Percentiles rank a stretch among this genome's conserved stretches.
Conservation (phyloP, 2,888 invertebrate genomes). For the Conchocele bisecta region DNA sequence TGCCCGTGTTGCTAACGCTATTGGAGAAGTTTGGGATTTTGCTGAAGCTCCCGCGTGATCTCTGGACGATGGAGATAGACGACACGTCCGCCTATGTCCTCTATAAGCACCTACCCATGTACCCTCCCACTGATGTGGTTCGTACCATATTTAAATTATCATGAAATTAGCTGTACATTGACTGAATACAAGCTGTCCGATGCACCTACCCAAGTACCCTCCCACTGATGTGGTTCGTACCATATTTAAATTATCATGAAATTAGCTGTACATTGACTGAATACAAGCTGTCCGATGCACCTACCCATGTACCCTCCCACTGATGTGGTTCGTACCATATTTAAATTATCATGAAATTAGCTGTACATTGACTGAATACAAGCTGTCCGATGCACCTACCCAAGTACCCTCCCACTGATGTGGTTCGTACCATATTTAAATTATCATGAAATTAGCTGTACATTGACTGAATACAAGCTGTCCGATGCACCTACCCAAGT, state of each 20-base stretch:
- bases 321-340: conserved; percentile 40
- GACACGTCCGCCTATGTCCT: conserved; percentile 36
- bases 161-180: too few relatives aligned
- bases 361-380: too few relatives aligned
- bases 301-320: conserved; percentile 41
- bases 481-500: too few relatives aligned
- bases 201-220: conserved; percentile 44
- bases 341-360: too few relatives aligned
- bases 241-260: too few relatives aligned
- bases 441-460: too few relatives aligned
- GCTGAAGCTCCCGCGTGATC: conserved; percentile 33
- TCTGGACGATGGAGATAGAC: conserved; percentile 39
- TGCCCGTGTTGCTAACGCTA: conserved; percentile 12
- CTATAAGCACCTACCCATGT: conserved; percentile 38
- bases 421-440: conserved; percentile 35
- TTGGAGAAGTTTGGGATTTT: conserved; percentile 35
- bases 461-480: too few relatives aligned
- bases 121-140: conserved; percentile 46
- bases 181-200: too few relatives aligned
- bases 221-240: conserved; percentile 39
- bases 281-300: too few relatives aligned
- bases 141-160: too few relatives aligned
- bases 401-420: conserved; percentile 39
- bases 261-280: too few relatives aligned
- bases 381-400: too few relatives aligned